These are phyloP conservation scores for Scelioninae gen. 2 DNA, from an alignment of 2,888 invertebrate species.

Conservation along the genomic window DNA sequence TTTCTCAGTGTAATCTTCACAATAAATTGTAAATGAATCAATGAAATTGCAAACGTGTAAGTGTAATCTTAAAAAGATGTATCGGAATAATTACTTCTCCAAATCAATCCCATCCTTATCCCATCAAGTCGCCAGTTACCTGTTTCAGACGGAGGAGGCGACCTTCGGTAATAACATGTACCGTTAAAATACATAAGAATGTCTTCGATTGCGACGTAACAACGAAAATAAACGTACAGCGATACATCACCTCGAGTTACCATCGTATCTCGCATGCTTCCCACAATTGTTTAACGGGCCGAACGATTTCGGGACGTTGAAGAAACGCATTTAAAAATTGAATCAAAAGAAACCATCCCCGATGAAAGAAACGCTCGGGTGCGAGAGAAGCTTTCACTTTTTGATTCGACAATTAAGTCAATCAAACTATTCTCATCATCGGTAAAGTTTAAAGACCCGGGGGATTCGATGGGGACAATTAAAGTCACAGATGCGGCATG, in stretches of 20 bases:
- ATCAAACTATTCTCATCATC: constrained; percentile 24
- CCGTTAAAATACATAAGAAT: constrained; percentile 52
- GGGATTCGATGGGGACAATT: constrained; percentile 17
- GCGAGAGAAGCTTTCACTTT: constrained; percentile 41
- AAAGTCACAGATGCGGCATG: constrained; percentile 1
- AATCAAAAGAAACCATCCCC: constrained; percentile 14
- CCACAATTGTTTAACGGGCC: constrained; percentile 7
- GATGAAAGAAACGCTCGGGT: constrained; percentile 22
- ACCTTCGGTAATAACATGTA: constrained; percentile 46
- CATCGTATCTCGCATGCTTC: neutral
- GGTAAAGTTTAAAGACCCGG: constrained; percentile 31
- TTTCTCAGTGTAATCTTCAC: no score
- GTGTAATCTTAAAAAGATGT: neutral
- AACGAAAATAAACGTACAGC: constrained; percentile 39
- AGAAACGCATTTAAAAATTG: constrained; percentile 26
- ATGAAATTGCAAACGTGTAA: no score
- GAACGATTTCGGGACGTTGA: neutral
- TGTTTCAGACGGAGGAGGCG: constrained; percentile 36
- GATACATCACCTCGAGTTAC: constrained; percentile 11
- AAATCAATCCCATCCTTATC: constrained; percentile 32
- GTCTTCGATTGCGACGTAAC: constrained; percentile 37
- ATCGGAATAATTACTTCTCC: constrained; percentile 21
- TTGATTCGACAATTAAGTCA: constrained; percentile 38
- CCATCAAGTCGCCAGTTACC: constrained; percentile 14
- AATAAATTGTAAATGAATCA: no score